Percentiles rank a stretch among this genome's conserved stretches.
Conservation (phyloP, 2,113 vertebrate genomes). For the Columba livia region DNA sequence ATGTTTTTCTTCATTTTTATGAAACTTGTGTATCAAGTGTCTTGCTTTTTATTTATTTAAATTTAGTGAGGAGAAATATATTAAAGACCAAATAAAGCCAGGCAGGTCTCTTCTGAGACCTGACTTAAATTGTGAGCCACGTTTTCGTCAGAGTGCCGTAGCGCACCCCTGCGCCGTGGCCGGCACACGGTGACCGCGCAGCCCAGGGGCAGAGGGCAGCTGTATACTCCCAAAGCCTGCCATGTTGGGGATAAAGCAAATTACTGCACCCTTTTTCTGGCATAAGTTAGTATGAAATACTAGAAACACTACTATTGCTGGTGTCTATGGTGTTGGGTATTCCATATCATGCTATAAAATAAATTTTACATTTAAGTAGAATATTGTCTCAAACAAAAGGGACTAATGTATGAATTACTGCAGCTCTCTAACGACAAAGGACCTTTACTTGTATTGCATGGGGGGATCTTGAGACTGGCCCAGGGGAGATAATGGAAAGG, state of each 20-base stretch:
- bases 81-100: neutral
- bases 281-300: neutral
- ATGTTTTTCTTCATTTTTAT: neutral
- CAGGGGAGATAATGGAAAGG: neutral
- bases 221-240: neutral
- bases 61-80: neutral
- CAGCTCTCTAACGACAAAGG: neutral
- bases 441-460: neutral
- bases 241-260: neutral
- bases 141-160: neutral
- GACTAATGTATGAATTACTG: neutral
- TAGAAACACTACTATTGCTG: neutral
- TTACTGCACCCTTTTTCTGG: neutral
- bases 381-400: neutral
- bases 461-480: neutral
- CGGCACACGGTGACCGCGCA: neutral
- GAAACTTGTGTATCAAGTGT: neutral
- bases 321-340: neutral
- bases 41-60: neutral
- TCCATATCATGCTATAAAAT: neutral
- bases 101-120: neutral
- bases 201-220: neutral
- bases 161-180: neutral
- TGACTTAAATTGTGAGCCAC: neutral
- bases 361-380: neutral